Conservation (phyloP, 2,113 vertebrate genomes). For the Amblyopsis rosae region DNA sequence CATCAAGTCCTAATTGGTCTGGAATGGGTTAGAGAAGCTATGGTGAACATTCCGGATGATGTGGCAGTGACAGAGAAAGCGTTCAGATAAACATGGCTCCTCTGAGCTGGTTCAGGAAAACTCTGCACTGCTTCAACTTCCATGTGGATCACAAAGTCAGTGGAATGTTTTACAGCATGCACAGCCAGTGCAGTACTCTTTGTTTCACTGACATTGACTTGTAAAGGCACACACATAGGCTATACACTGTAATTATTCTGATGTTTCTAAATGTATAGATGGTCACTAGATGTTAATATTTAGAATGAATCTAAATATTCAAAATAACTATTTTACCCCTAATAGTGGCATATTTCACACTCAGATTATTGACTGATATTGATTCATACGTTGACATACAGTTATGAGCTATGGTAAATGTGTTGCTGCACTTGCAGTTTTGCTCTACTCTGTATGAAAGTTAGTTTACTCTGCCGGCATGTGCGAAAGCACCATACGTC, state of each 20-base stretch:
- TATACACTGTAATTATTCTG: no score
- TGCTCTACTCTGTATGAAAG: slow-evolving; percentile 43
- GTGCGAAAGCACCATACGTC: slow-evolving; percentile 47
- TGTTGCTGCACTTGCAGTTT: slow-evolving; percentile 38
- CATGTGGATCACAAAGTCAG: not conserved
- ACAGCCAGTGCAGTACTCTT: no score
- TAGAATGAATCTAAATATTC: no score
- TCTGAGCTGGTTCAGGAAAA: slow-evolving; percentile 44
- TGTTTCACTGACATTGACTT: no score
- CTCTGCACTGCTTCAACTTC: slow-evolving; percentile 54
- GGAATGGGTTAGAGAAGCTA: slow-evolving; percentile 63
- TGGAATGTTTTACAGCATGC: no score
- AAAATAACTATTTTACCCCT: no score
- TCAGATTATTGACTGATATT: no score
- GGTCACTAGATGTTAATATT: no score
- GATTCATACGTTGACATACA: no score
- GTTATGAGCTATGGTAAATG: slow-evolving; percentile 45
- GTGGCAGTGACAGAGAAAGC: slow-evolving; percentile 63
- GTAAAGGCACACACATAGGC: no score
- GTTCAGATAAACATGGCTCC: slow-evolving; percentile 65
- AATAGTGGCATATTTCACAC: no score
- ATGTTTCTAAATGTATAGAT: no score
- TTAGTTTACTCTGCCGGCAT: slow-evolving; percentile 36
- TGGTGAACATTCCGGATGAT: slow-evolving; percentile 74
- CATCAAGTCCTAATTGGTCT: slow-evolving; percentile 79